Conservation (phyloP, 1,140 invertebrate species). For the Medauroidea extradentata region DNA sequence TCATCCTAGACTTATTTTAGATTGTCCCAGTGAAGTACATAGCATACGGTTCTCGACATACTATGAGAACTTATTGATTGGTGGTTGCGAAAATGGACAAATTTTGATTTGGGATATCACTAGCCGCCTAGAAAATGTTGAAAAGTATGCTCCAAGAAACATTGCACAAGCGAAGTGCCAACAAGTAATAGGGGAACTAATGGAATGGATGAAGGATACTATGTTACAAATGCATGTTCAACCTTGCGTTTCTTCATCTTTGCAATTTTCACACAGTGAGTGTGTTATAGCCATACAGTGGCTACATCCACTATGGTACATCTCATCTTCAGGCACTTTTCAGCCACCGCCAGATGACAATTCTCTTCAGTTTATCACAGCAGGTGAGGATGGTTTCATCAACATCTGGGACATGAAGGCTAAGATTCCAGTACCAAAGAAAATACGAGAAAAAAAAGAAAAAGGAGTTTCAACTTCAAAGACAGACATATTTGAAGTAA, state of each 20-base stretch:
- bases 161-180: no score
- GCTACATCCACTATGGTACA: conserved; percentile 54
- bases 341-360: conserved; percentile 36
- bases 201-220: conserved; percentile 61
- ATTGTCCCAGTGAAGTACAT: conserved; percentile 59
- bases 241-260: conserved; percentile 55
- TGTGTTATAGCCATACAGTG: conserved; percentile 60
- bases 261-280: conserved; percentile 55
- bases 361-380: conserved; percentile 56
- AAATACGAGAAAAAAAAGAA: background rate
- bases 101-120: conserved; percentile 68
- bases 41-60: conserved; percentile 60
- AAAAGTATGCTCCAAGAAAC: no score
- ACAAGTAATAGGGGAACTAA: conserved; percentile 40
- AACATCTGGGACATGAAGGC: conserved; percentile 64
- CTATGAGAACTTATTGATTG: conserved; percentile 61
- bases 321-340: conserved; percentile 56
- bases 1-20: conserved; percentile 61
- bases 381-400: conserved; percentile 59
- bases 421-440: background rate
- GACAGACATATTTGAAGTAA: background rate
- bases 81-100: conserved; percentile 65
- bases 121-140: conserved; percentile 53
- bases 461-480: background rate
- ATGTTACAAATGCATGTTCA: conserved; percentile 50